Evolutionary conservation across 2,888 invertebrate species (phyloP).

Genomic region (Drosophila bunnanda): DNA sequence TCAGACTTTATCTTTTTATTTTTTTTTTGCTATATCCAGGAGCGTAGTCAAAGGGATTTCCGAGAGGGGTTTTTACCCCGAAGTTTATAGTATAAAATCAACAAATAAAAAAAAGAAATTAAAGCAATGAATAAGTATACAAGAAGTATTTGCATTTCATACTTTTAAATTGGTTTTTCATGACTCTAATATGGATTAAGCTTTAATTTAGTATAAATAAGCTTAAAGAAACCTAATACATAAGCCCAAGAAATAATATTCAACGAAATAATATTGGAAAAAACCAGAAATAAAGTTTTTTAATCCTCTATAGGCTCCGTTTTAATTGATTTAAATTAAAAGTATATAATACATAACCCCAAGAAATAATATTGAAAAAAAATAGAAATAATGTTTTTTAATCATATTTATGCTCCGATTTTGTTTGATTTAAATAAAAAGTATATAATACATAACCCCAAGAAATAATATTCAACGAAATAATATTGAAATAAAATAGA

Average conservation of each 20-base stretch:
- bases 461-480: not conserved
- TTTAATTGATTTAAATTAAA: not conserved
- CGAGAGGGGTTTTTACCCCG: not conserved
- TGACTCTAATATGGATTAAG: not conserved
- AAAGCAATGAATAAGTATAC: not conserved
- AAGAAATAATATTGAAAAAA: not conserved
- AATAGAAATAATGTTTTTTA: not conserved
- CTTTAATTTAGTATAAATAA: not conserved
- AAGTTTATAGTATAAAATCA: too few species aligned
- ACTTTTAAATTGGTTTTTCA: not conserved
- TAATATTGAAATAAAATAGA: not conserved
- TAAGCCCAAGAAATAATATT: not conserved
- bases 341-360: not conserved
- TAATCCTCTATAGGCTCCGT: not conserved
- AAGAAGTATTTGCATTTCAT: not conserved
- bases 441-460: not conserved
- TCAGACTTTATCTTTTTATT: not conserved
- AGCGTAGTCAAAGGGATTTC: not conserved
- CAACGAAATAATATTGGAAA: not conserved
- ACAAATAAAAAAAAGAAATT: not conserved
- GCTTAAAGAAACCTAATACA: not conserved
- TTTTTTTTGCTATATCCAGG: constrained; percentile 4
- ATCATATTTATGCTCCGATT: not conserved
- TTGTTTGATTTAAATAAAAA: not conserved
- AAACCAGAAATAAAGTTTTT: not conserved